A percentile compares a stretch with the other conserved stretches of the same genome.
phyloP scores from a whole-genome alignment of 1,140 invertebrate species.

The Saccostrea glomerata region DNA sequence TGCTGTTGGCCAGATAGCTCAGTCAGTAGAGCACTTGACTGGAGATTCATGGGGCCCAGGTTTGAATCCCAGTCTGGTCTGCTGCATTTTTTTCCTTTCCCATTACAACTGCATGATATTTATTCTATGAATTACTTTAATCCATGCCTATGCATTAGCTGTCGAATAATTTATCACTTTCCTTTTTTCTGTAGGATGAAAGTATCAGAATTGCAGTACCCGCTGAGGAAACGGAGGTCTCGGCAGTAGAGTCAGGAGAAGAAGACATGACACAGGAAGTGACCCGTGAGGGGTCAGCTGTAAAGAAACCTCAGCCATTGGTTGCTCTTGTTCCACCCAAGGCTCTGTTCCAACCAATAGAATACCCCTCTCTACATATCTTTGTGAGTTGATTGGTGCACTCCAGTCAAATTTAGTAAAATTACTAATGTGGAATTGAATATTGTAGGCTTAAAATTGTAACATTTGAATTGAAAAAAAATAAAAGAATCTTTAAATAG shows the following conservation, averaged over 20 bases:
- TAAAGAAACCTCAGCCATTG: constrained; percentile 40
- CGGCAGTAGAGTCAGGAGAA: constrained; percentile 33
- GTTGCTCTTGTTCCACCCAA: constrained; percentile 69
- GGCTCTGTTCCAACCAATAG: constrained; percentile 75
- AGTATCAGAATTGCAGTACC: constrained; percentile 44
- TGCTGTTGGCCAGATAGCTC: no score
- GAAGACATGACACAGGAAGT: constrained; percentile 40
- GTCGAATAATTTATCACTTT: not conserved
- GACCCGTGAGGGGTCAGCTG: not conserved
- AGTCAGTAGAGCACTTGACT: no score
- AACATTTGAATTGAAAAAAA: no score
- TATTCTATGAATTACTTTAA: not conserved
- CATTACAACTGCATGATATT: no score
- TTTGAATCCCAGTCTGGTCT: no score
- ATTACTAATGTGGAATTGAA: not conserved
- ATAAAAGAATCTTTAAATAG: no score
- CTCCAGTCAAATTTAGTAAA: no score
- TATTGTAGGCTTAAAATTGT: not conserved
- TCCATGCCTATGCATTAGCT: not conserved
- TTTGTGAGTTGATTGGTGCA: constrained; percentile 75
- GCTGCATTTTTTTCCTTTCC: no score
- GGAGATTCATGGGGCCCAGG: no score
- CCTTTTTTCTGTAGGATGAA: constrained; percentile 44
- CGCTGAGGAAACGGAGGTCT: constrained; percentile 38
- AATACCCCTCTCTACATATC: constrained; percentile 77